Conservation (phyloP, 2,888 invertebrate genomes). For the Nesidiocoris tenuis region DNA sequence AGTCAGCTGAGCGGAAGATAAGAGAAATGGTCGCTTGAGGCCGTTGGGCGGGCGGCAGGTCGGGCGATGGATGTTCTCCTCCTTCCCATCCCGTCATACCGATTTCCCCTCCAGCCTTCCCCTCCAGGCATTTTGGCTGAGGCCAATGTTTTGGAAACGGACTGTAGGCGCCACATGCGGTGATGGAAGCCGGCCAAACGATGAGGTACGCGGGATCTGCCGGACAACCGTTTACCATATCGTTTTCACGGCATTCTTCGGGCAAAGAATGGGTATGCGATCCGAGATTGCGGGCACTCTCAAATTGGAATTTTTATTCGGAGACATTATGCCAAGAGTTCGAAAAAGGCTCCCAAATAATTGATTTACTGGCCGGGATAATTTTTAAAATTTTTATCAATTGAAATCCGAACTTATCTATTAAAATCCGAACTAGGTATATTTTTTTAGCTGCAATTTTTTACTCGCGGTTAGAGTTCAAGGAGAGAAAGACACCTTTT, state of each 20-base stretch:
- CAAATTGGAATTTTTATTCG: no score
- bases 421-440: no score
- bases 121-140: neutral
- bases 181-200: slow-evolving; percentile 14
- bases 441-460: no score
- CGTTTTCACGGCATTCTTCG: neutral
- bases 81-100: neutral
- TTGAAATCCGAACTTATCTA: no score
- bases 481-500: no score
- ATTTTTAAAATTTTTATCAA: no score
- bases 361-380: no score
- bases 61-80: neutral
- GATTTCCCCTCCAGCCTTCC: neutral
- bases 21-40: slow-evolving; percentile 36
- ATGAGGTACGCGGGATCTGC: neutral
- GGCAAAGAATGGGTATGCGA: no score
- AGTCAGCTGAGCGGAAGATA: slow-evolving; percentile 37
- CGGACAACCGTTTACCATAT: neutral
- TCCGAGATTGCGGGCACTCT: no score
- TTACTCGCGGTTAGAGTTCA: no score
- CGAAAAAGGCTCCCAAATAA: no score
- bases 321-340: no score
- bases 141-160: slow-evolving; percentile 33
- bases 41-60: slow-evolving; percentile 8
- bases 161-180: slow-evolving; percentile 6